Base-by-base conservation (phyloP, 2,113 vertebrate genomes). In the Panthera leo region DNA sequence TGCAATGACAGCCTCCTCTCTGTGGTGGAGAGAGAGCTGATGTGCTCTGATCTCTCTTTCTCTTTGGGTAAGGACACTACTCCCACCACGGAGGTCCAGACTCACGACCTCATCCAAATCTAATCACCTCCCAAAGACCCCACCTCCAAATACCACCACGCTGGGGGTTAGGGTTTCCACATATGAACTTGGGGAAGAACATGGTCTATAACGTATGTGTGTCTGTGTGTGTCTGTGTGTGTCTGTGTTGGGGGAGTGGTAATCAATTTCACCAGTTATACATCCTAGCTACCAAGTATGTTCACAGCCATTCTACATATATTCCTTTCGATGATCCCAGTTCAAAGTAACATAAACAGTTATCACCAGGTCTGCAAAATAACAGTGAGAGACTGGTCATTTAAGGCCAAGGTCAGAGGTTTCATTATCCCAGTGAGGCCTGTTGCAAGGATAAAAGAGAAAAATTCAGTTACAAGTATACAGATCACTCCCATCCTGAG, bases 281-380 rank as follows among this genome's bases (percentile, higher is more conserved):
- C 7, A 94, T 85, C 48, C 48, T 75, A 55, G 18, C 82, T 75
- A 48, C 65, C 42, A 79, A 83, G 91, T 39, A 61, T 21, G 9
- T 55, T 73, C 68, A 70, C 27, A 79, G 45, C 21, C 71, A 76
- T 61, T 76, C 65, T 71, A 45, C 3, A 27, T 23, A 75, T 34
- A 78, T 63, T 63, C n/a, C 18, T 95, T n/a, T 55, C 45, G 61
- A 85, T 48, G 36, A 70, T 84, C 29, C 95, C 73, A 31, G 39
- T 76, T 92, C 53, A 93, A 91, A 94, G 76, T 18, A 95, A 89
- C 51, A 94, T 18, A 75, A 89, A 87, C 34, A 73, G 89, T 93
- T 29, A 42, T 75, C 2, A 67, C 51, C 70, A 89, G 45, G 53
- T 71, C 78, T 51, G 31, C 86, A 95, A 89, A 95, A 70, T 39